Conservation (phyloP, 2,888 invertebrate species). For the Apamea crenata region DNA sequence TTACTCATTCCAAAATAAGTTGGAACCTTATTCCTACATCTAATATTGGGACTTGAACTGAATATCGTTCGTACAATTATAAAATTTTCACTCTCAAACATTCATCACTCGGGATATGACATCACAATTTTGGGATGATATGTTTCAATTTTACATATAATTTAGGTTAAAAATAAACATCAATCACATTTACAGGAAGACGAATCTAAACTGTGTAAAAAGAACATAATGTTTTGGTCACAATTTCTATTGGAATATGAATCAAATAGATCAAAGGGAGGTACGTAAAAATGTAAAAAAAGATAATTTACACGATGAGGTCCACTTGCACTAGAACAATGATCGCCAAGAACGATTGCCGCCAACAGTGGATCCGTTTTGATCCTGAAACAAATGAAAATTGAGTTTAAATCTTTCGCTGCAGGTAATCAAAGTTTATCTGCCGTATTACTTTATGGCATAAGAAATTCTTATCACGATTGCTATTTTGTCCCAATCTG, state of each 20-base stretch:
- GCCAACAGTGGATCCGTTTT: conserved; percentile 81
- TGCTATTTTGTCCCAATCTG: background rate
- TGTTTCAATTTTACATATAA: conserved; percentile 75
- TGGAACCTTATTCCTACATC: conserved; percentile 52
- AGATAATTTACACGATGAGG: conserved; percentile 75
- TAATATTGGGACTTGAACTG: conserved; percentile 64
- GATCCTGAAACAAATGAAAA: conserved; percentile 83
- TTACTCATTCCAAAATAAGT: conserved; percentile 43
- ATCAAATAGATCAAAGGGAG: conserved; percentile 42
- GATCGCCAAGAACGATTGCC: conserved; percentile 80
- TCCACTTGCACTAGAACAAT: conserved; percentile 84
- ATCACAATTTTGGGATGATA: conserved; percentile 80
- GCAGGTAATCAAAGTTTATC: background rate
- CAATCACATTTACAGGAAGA: conserved; percentile 45
- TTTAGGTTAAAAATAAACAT: conserved; percentile 34
- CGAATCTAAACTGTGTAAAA: conserved; percentile 30
- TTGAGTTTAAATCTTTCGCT: background rate
- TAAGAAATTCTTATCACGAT: background rate
- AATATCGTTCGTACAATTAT: conserved; percentile 75
- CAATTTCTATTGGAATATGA: conserved; percentile 56
- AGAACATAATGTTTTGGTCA: conserved; percentile 31
- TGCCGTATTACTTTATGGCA: background rate
- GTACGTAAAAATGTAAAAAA: conserved; percentile 12
- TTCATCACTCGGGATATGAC: conserved; percentile 80
- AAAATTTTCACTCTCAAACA: conserved; percentile 76